Base-by-base conservation (phyloP, 2,113 vertebrate genomes). In the Notiomystis cincta region DNA sequence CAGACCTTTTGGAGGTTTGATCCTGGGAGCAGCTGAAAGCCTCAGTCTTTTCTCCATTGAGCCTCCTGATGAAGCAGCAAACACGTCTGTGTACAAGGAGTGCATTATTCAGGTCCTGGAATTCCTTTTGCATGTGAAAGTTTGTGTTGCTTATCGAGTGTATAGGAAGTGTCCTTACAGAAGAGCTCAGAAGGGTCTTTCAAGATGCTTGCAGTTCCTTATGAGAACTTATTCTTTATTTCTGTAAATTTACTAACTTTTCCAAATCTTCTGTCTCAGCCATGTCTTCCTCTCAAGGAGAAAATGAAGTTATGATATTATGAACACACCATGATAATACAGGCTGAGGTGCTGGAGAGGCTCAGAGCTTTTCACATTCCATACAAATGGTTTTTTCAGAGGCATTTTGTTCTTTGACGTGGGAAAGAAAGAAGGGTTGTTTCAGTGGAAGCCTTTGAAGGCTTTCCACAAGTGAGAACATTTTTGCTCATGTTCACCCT, bases 1-100 rank as follows among this genome's bases (percentile, higher is more conserved):
- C 47, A 90, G 67, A 48, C 40, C 42, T 78, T 72, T n/a, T 69
- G 71, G 75, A 70, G 86, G 45, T 77, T 69, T 82, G 76, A 80
- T 95, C 81, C 65, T 86, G 75, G 53, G 71, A 92, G 58, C 22
- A 83, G 67, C 88, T 95, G 50, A 83, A 86, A 93, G 45, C 60
- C 25, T 35, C 28, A 35, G 20, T 57, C 17, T 82, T 33, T 50
- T 73, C 66, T 95, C 58, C 8, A 1, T 0, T 88, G 76, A 85
- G 56, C 25, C 80, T 91, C 53, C 35, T 30, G 38, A 81, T 56
- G 47, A 51, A 72, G 67, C 42, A 51, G 51, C 21, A 51, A 61
- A 31, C 3, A 0, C 25, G 27, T 23, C 30, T 44, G 14, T 25
- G 42, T 67, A 28, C 4, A 14, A 25, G 81, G 31, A n/a, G 15